phyloP scores from a whole-genome alignment of 2,888 invertebrate genomes.

The Andrena bucephala region DNA sequence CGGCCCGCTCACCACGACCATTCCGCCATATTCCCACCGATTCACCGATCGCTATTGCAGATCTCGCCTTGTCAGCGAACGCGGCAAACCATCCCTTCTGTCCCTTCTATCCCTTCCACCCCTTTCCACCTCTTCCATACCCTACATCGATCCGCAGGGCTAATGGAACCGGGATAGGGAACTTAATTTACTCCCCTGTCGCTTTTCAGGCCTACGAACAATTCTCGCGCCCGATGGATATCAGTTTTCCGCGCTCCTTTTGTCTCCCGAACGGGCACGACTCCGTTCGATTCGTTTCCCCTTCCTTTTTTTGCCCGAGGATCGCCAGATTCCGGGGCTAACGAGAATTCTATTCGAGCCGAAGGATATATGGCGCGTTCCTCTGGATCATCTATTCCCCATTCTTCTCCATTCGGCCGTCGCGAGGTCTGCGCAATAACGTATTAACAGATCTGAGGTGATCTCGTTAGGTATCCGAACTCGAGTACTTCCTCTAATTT shows the following conservation, averaged over 20 bases:
- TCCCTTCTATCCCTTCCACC: not conserved
- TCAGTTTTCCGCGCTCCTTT: not conserved
- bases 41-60: conserved; percentile 46
- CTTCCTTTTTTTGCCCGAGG: not conserved
- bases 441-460: no score
- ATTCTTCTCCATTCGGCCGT: not conserved
- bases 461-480: no score
- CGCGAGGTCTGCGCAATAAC: not conserved
- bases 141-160: conserved; percentile 42
- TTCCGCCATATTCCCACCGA: conserved; percentile 38
- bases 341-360: not conserved
- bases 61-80: conserved; percentile 53
- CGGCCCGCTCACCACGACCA: conserved; percentile 10
- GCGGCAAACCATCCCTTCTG: not conserved
- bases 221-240: conserved; percentile 30
- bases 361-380: not conserved
- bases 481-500: no score
- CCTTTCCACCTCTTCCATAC: not conserved
- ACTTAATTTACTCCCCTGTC: conserved; percentile 52
- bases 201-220: conserved; percentile 30
- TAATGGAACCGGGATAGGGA: conserved; percentile 52
- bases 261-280: not conserved
- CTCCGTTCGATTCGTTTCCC: not conserved
- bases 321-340: not conserved
- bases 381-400: not conserved